These are phyloP conservation scores for Enteromius anoplus DNA, from an alignment of 2,797 vertebrate genomes.

Conservation along the genomic window DNA sequence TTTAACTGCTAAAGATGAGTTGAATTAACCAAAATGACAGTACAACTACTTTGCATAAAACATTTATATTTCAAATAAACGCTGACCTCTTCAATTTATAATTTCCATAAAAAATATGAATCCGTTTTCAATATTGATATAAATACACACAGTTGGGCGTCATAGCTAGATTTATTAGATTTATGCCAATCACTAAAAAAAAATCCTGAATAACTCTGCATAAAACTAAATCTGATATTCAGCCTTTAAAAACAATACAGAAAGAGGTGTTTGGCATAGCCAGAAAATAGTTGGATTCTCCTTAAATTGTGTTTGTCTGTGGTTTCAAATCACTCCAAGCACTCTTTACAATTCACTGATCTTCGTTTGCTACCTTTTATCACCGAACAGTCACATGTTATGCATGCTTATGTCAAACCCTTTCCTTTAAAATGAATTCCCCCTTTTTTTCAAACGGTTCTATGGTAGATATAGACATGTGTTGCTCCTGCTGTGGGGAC, in stretches of 20 bases:
- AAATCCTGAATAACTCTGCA: background rate
- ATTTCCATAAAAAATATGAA: too few relatives aligned
- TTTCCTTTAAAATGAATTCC: conserved; percentile 25
- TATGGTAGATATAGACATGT: conserved; percentile 38
- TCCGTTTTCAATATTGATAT: background rate
- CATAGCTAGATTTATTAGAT: too few relatives aligned
- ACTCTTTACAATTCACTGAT: background rate
- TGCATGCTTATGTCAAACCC: background rate
- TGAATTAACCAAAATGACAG: background rate
- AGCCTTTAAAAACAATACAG: background rate
- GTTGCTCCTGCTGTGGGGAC: conserved; percentile 29
- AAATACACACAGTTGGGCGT: background rate
- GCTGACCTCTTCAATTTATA: background rate
- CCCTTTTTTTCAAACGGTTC: conserved; percentile 3
- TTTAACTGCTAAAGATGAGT: background rate
- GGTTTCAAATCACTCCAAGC: background rate
- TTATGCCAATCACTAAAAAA: background rate
- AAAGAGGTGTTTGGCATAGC: background rate
- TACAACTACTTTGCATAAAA: background rate
- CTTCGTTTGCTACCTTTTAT: background rate
- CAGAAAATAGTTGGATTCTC: background rate
- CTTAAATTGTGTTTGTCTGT: background rate
- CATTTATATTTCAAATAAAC: background rate
- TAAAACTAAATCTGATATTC: background rate
- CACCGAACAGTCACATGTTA: background rate